Conservation (phyloP, 2,797 vertebrate genomes). For the Linurgus olivaceus region DNA sequence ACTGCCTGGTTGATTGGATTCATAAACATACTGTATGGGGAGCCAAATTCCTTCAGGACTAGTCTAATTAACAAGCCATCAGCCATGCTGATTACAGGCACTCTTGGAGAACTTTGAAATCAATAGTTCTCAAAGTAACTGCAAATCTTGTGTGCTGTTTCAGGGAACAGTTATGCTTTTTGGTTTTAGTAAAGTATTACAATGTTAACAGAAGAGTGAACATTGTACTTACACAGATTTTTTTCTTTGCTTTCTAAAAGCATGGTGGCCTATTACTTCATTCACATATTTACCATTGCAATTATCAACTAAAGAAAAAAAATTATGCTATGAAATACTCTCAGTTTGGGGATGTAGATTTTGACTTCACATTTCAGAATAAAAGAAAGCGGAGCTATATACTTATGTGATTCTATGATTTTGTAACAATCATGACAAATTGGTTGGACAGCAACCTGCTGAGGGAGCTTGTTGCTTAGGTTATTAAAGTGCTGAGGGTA, state of each 20-base stretch:
- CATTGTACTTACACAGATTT: not conserved
- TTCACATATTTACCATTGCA: not conserved
- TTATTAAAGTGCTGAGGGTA: not conserved
- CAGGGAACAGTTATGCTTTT: not conserved
- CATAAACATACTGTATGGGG: conserved; percentile 16
- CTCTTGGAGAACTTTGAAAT: conserved; percentile 19
- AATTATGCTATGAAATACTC: not conserved
- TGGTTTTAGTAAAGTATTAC: not conserved
- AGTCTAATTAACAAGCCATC: conserved; percentile 52
- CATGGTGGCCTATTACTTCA: not conserved
- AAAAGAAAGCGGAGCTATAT: not conserved
- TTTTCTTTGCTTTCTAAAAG: not conserved
- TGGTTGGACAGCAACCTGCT: not conserved
- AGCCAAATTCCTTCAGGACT: conserved; percentile 25
- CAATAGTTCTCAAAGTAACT: conserved; percentile 11
- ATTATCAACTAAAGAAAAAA: not conserved
- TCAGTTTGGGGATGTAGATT: not conserved
- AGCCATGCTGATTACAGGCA: conserved; percentile 39
- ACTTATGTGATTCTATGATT: not conserved
- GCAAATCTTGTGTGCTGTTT: not conserved
- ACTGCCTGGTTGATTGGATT: conserved; percentile 37
- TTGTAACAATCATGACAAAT: not conserved
- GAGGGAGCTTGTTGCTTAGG: not conserved
- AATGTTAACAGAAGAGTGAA: not conserved
- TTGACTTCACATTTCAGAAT: not conserved